phyloP scores from a whole-genome alignment of 2,797 vertebrate genomes.

The Periparus ater region DNA sequence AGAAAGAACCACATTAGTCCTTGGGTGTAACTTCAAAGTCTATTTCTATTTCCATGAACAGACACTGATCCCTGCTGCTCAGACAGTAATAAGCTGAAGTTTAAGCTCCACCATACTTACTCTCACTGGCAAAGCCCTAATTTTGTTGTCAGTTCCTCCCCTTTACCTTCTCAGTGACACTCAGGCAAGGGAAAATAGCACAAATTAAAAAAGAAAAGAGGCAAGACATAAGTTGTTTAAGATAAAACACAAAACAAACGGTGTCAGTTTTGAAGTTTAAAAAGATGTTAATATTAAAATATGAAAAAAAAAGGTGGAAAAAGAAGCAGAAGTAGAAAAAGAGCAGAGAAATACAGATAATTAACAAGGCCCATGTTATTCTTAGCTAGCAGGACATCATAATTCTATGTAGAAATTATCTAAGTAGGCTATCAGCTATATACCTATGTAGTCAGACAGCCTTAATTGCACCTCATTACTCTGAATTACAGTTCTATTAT shows the following conservation, averaged over 20 bases:
- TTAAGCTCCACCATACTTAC: background rate
- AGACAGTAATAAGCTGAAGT: background rate
- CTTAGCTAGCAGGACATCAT: background rate
- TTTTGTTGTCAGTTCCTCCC: background rate
- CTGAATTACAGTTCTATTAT: background rate
- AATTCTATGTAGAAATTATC: background rate
- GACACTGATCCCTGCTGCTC: background rate
- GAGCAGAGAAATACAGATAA: background rate
- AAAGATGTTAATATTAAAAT: background rate
- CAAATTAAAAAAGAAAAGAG: background rate
- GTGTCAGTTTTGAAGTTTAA: background rate
- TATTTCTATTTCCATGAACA: background rate
- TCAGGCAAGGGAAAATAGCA: background rate
- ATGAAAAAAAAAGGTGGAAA: background rate
- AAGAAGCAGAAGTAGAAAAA: background rate
- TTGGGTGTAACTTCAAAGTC: background rate
- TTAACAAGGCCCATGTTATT: background rate
- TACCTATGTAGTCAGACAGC: background rate
- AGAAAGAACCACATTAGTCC: background rate
- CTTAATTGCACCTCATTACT: conserved; percentile 1
- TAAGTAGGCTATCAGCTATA: background rate
- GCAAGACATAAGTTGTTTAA: background rate
- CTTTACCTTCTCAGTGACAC: background rate
- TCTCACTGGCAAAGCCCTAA: background rate
- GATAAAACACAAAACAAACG: background rate